Evolutionary conservation across 1,140 invertebrate genomes (phyloP), one percentile per base, ranked within the genome.

Genomic region (Drosophila funebris): DNA sequence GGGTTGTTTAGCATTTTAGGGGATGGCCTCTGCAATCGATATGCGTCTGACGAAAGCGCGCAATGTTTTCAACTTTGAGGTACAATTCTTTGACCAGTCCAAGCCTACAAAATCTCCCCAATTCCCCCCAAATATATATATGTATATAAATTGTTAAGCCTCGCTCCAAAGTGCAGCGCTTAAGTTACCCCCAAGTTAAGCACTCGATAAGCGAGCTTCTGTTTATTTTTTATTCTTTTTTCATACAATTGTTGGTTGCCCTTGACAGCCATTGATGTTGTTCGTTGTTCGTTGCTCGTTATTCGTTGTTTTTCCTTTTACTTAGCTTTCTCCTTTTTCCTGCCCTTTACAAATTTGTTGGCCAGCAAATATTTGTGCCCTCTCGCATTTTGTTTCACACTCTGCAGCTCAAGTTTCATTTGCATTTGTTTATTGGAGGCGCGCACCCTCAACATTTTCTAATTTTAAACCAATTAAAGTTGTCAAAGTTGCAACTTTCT

Each of bases 391-490:
- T 60, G 44, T 80, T 80, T 76, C 73, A 70, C 82, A 85, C 56
- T 81, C 1, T 11, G 20, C 24, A 9, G 43, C 56, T 60, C 68
- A 29, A 24, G 46, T 50, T 63, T 18, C 56, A 61, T 81, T 81
- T 76, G 50, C 69, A 77, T 85, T 85, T 80, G 61, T 63, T 85
- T 84, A 74, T 71, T 24, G 77, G 13, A 14, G 39, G 14, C 33
- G 41, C 20, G 37, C 16, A 61, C 27, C 44, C 39, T 50, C 36
- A 41, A 52, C 44, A 72, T 71, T 72, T 75, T 87, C 60, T 82
- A 87, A 87, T 87, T 87, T 87, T 82, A 87, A 87, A 82, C 74
- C 74, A 82, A 87, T 87, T 87, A 82, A 87, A 87, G 83, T 87
- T 82, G 75, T 76, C 70, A 82, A 87, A 87, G 70, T 82, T 82